phyloP scores from a whole-genome alignment of 2,113 vertebrate species.

The Pollimyrus isidori region DNA sequence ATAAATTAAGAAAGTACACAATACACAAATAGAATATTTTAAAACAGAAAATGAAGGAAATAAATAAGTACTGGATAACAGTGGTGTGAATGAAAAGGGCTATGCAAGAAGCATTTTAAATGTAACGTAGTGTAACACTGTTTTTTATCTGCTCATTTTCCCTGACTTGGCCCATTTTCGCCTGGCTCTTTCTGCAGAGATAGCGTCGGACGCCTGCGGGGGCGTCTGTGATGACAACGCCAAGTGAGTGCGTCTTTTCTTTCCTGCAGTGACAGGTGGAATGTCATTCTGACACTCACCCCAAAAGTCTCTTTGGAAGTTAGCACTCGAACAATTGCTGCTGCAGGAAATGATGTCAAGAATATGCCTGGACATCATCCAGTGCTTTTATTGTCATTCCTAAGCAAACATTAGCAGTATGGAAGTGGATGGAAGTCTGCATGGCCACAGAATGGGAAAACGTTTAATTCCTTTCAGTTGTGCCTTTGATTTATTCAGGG shows the following conservation, averaged over 20 bases:
- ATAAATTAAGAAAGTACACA: background rate
- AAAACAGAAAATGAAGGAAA: background rate
- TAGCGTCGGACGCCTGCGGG: slow-evolving; percentile 66
- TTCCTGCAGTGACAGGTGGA: background rate
- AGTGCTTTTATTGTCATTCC: background rate
- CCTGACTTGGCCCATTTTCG: background rate
- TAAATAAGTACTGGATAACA: background rate
- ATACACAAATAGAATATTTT: background rate
- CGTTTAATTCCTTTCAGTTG: background rate
- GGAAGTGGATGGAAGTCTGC: background rate
- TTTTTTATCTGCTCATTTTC: background rate
- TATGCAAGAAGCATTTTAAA: background rate
- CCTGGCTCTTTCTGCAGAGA: slow-evolving; percentile 54
- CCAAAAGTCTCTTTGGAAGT: background rate
- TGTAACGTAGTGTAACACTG: background rate
- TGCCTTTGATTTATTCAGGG: background rate
- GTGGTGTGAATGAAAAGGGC: background rate
- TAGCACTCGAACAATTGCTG: background rate
- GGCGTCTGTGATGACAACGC: slow-evolving; percentile 72
- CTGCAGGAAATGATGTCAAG: background rate
- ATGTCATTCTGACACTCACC: background rate
- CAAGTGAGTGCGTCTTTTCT: slow-evolving; percentile 68
- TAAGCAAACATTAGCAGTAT: background rate
- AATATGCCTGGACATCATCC: background rate
- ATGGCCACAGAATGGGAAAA: background rate